phyloP scores from a whole-genome alignment of 2,113 vertebrate genomes.

The Tupaia tana region DNA sequence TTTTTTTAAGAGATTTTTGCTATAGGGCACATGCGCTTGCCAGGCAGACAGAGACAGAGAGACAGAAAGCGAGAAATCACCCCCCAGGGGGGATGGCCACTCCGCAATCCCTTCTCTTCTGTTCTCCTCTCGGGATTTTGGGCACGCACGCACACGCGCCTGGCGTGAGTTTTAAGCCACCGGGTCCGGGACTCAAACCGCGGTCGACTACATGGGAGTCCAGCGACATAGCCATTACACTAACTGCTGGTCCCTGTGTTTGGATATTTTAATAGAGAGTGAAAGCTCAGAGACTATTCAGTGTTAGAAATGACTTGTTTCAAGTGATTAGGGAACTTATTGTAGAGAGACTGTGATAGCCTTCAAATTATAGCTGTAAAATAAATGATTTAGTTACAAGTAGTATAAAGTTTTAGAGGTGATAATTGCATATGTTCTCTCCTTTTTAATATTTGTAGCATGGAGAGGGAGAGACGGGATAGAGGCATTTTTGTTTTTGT shows the following conservation, averaged over 20 bases:
- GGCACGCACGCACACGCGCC: no score
- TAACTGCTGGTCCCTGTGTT: background rate
- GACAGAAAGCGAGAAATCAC: no score
- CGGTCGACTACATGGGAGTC: no score
- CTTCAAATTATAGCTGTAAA: background rate
- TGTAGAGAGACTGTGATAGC: background rate
- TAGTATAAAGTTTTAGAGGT: background rate
- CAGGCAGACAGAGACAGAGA: no score
- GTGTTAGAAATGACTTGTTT: background rate
- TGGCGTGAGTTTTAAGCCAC: no score
- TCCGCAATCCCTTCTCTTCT: no score
- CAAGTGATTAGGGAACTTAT: background rate
- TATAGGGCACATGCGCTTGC: no score
- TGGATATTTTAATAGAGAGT: background rate
- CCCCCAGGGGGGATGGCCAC: no score
- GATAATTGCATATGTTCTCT: background rate
- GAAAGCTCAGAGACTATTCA: background rate
- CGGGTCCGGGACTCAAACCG: no score
- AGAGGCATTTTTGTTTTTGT: background rate
- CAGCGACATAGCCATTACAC: no score
- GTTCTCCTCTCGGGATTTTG: no score
- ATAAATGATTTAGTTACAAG: background rate
- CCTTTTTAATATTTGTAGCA: background rate
- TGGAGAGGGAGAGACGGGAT: background rate
- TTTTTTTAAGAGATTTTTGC: no score